phyloP scores from a whole-genome alignment of 2,113 vertebrate genomes.

The Bettongia penicillata region DNA sequence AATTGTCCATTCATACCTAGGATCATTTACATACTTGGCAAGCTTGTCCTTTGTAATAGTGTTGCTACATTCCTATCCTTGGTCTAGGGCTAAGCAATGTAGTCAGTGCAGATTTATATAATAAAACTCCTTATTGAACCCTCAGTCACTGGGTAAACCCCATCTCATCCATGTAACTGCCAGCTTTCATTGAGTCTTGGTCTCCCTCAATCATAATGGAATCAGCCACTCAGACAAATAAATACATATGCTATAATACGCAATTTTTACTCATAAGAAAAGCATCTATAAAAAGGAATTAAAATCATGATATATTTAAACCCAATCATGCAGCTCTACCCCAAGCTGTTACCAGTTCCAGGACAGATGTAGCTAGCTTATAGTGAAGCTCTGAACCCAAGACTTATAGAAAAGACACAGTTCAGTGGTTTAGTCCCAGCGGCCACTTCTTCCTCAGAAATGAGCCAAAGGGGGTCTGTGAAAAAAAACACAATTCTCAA shows the following conservation, averaged over 20 bases:
- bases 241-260: not conserved
- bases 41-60: not conserved
- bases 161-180: not conserved
- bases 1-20: not conserved
- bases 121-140: not conserved
- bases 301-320: not conserved
- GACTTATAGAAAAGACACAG: not conserved
- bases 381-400: not conserved
- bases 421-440: not conserved
- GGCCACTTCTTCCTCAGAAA: not conserved
- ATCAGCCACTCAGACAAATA: not conserved
- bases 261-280: not conserved
- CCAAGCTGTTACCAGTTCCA: not conserved
- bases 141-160: not conserved
- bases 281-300: not conserved
- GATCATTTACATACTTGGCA: not conserved
- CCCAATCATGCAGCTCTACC: not conserved
- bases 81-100: not conserved
- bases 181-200: not conserved
- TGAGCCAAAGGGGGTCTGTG: not conserved
- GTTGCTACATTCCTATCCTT: not conserved
- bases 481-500: not conserved
- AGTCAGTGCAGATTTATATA: not conserved
- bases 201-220: not conserved
- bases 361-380: not conserved